Base-by-base conservation (phyloP, 1,140 invertebrate species). In the Philopotamus ludificatus region DNA sequence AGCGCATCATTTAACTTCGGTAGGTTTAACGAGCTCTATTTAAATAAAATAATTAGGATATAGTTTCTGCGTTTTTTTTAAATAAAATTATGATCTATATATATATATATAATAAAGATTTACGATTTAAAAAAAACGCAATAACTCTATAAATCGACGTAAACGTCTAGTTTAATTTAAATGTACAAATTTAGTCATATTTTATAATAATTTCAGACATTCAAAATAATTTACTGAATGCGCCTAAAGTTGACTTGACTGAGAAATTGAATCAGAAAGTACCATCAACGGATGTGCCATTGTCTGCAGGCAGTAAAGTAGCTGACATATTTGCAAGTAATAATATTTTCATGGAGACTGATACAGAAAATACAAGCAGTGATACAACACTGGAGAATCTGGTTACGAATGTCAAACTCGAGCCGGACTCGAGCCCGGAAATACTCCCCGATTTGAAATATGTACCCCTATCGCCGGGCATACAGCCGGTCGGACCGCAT, bases 311-410 rank as follows among this genome's bases (percentile, higher is more conserved):
- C 21, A 63, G 54, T 18, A 70, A 70, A 51, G 58, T 65, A 1
- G 65, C 65, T 1, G 65, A 70, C 44, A 70, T 70, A 15, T 70
- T 65, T 42, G 68, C 65, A 0, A 54, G 63, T 23, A 67, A 60
- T 49, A 70, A 70, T 22, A 70, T 70, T 42, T 70, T 70, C 26
- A 70, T 70, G 68, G 68, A 70, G 47, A 70, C 64, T 0, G 68
- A 70, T 18, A 18, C 59, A 18, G 68, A 70, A 2, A 62, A 54
- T 25, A 54, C 25, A n/a, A 25, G 50, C 22, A 28, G 59, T n/a
- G 60, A 69, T 39, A 64, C 22, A 65, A 71, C 57, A 53, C 71
- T 53, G 61, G 75, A 55, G 67, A 72, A 67, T 61, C 64, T 18
- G 65, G 54, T 66, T 2, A 59, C 47, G 20, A 60, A 22, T n/a